Base-by-base conservation (phyloP, 1,140 invertebrate species). In the Drosophila novamexicana region DNA sequence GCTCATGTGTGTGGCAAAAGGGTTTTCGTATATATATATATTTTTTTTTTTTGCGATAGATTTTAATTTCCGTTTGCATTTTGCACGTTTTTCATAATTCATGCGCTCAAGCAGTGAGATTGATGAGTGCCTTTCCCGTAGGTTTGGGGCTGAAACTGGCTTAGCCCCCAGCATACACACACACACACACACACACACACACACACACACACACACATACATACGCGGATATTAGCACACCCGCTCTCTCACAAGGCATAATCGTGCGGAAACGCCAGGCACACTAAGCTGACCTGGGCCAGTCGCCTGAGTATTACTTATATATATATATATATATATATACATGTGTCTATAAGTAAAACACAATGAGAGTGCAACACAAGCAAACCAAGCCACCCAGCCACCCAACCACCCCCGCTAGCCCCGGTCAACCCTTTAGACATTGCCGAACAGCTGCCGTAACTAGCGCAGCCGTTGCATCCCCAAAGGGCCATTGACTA, bases 401-500 rank as follows among this genome's bases (percentile, higher is more conserved):
- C 16, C 47, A 3, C 3, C n/a, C 63, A 12, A 29, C 42, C 7
- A 6, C 18, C 58, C 61, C 29, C 22, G 9, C 37, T 47, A 9
- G 37, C 14, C n/a, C 47, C 29, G 39, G 54, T 71, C 52, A 70
- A 63, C 72, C 66, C 67, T 75, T 75, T 75, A 49, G 37, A 71
- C 67, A 64, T 71, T 75, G 67, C 65, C 72, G 66, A 75, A 75
- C 72, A 75, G 72, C 72, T 75, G 72, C 65, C 71, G 53, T 73
- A 65, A 73, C 70, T 72, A 66, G 69, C 62, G 65, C 39, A 61
- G 65, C 50, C 57, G 73, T 40, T 65, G 78, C 81, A 81, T 85
- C 83, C 83, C 83, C 83, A 86, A 71, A 74, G 84, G 90, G 90
- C 91, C 86, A 90, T 91, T 90, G 91, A 92, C 91, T 92, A 92